phyloP scores from a whole-genome alignment of 2,797 vertebrate species.

The Pempheris klunzingeri region DNA sequence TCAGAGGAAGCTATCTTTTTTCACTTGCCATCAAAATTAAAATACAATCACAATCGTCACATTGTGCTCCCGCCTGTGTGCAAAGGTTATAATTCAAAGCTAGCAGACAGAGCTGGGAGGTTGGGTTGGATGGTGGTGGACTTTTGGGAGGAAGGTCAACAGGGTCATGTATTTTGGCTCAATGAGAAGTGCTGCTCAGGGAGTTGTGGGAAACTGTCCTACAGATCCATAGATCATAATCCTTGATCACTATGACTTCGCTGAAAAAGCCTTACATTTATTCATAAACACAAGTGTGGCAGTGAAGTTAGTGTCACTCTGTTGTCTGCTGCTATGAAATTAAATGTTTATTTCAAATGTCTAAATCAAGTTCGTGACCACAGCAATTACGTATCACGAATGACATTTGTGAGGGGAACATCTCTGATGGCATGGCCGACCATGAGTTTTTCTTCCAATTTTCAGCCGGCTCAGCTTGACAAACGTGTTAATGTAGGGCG shows the following conservation, averaged over 20 bases:
- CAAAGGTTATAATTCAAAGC: constrained; percentile 76
- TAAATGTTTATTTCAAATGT: constrained; percentile 12
- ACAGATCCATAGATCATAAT: constrained; percentile 36
- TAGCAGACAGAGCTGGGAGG: constrained; percentile 49
- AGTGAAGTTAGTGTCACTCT: background rate
- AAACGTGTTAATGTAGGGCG: constrained; percentile 54
- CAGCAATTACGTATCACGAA: constrained; percentile 17
- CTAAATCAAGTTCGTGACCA: constrained; percentile 13
- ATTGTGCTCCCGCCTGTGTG: constrained; percentile 74
- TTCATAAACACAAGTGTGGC: constrained; percentile 4
- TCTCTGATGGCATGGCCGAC: constrained; percentile 41
- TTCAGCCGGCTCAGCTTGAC: constrained; percentile 66
- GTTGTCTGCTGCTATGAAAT: background rate
- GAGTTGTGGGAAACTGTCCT: constrained; percentile 67
- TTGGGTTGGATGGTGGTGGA: constrained; percentile 43
- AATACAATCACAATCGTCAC: constrained; percentile 82
- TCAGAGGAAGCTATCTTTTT: constrained; percentile 81
- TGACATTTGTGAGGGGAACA: constrained; percentile 35
- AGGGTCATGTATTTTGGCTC: constrained; percentile 69
- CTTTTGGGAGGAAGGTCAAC: constrained; percentile 60
- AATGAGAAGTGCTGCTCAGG: constrained; percentile 30
- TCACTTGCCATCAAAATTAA: constrained; percentile 78
- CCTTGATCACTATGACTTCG: constrained; percentile 2
- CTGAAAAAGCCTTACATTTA: constrained; percentile 4
- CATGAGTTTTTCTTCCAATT: constrained; percentile 69